Conservation (phyloP, 2,888 invertebrate genomes). For the Latrodectus hesperus region DNA sequence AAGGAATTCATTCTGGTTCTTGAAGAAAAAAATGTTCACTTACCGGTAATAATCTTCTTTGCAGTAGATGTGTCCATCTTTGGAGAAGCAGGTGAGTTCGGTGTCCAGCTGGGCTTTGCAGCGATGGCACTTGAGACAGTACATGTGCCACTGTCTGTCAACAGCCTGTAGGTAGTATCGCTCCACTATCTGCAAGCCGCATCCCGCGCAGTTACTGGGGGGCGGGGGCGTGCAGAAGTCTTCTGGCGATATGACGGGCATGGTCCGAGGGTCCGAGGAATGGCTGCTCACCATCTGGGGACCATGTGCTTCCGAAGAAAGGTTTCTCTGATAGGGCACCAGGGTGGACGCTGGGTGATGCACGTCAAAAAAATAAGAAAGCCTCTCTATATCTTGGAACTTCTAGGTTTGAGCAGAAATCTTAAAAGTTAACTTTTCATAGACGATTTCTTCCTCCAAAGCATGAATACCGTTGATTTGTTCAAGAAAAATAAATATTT, state of each 20-base stretch:
- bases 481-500: too few relatives aligned
- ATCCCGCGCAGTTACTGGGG: slow-evolving; percentile 83
- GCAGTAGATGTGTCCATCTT: slow-evolving; percentile 95
- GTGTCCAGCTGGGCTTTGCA: slow-evolving; percentile 92
- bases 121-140: slow-evolving; percentile 91
- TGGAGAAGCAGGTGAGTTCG: slow-evolving; percentile 92
- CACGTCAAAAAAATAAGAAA: neutral
- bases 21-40: slow-evolving; percentile 75
- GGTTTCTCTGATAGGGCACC: slow-evolving; percentile 50
- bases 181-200: slow-evolving; percentile 89
- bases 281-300: slow-evolving; percentile 48
- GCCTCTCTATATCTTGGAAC: neutral
- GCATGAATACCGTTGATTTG: too few relatives aligned
- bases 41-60: slow-evolving; percentile 97
- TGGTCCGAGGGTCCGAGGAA: slow-evolving; percentile 10
- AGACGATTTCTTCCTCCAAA: too few relatives aligned
- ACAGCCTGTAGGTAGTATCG: slow-evolving; percentile 92
- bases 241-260: slow-evolving; percentile 57
- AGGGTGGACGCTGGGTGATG: slow-evolving; percentile 29
- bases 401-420: too few relatives aligned
- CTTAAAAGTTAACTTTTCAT: too few relatives aligned
- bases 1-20: too few relatives aligned
- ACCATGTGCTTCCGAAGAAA: slow-evolving; percentile 26
- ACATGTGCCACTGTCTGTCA: slow-evolving; percentile 93
- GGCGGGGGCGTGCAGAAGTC: slow-evolving; percentile 16